Percentiles rank a stretch among this genome's conserved stretches.
These are phyloP conservation scores for Etia nguti DNA, from an alignment of 2,113 vertebrate species.

Conservation along the genomic window DNA sequence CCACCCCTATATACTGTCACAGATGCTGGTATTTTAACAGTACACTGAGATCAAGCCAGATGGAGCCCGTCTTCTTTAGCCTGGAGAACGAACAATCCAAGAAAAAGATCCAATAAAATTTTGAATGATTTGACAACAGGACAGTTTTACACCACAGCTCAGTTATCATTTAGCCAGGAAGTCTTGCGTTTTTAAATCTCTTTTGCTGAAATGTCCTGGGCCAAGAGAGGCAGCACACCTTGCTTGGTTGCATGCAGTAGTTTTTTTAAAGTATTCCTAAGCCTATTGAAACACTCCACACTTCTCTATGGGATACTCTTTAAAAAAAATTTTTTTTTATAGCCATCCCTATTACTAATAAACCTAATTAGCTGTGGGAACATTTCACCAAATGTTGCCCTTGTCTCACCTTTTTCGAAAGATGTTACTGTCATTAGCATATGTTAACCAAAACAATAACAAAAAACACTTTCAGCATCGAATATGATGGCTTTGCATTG, in stretches of 20 bases:
- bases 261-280: neutral
- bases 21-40: neutral
- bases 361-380: neutral
- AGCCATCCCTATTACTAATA: neutral
- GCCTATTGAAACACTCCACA: neutral
- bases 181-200: neutral
- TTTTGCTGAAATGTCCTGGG: neutral
- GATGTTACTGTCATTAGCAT: neutral
- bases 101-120: neutral
- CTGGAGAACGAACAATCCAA: neutral
- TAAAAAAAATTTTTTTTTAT: neutral
- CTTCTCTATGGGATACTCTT: neutral
- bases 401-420: neutral
- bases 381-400: neutral
- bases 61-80: neutral
- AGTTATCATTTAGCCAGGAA: neutral
- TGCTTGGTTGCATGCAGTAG: neutral
- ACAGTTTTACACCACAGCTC: too few species aligned
- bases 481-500: neutral
- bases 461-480: fast-evolving
- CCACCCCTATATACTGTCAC: neutral
- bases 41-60: neutral
- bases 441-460: fast-evolving
- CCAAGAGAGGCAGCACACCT: neutral
- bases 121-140: neutral